These are phyloP conservation scores for Corynorhinus townsendii DNA, from an alignment of 2,113 vertebrate species.

Conservation along the genomic window DNA sequence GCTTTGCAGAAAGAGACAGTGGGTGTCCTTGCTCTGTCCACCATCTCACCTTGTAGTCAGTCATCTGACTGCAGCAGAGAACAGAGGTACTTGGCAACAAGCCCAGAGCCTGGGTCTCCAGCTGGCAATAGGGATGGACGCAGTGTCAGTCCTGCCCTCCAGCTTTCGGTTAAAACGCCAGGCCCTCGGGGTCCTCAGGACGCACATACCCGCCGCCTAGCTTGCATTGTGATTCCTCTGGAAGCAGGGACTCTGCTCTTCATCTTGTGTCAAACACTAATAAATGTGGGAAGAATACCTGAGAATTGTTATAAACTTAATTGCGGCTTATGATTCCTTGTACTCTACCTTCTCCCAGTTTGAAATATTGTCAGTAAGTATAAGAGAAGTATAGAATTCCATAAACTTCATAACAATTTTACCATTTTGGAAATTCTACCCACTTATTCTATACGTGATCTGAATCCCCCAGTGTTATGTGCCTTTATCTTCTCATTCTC, in stretches of 20 bases:
- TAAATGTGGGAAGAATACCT: neutral
- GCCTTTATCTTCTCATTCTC: neutral
- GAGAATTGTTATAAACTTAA: neutral
- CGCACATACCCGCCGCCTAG: neutral
- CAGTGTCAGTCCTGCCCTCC: neutral
- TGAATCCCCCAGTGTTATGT: neutral
- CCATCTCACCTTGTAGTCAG: neutral
- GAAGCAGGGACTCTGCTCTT: neutral
- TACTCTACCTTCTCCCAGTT: neutral
- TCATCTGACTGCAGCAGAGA: neutral
- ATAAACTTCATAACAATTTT: neutral
- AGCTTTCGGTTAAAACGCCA: neutral
- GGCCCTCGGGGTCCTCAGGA: fast-evolving
- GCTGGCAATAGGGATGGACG: fast-evolving
- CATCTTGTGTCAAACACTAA: neutral
- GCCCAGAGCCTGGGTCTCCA: neutral
- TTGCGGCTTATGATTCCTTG: neutral
- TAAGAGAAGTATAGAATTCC: neutral
- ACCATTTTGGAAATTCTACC: neutral
- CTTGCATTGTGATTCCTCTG: neutral
- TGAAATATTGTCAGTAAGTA: neutral
- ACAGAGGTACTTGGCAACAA: neutral
- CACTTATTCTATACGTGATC: neutral
- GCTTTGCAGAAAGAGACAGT: neutral
- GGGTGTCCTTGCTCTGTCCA: neutral